phyloP scores from a whole-genome alignment of 2,797 vertebrate genomes.

The Tenualosa ilisha region DNA sequence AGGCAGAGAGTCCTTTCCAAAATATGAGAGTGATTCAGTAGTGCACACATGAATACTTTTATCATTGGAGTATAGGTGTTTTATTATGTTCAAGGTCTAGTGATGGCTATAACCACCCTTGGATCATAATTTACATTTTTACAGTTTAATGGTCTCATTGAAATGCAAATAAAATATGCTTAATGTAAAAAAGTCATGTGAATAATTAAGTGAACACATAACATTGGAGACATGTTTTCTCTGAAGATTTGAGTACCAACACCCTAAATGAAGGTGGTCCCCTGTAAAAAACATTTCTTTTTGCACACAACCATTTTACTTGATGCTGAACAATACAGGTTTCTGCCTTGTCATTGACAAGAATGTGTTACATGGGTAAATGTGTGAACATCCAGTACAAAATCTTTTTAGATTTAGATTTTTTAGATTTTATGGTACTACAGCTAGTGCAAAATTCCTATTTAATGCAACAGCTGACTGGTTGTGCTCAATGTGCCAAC shows the following conservation, averaged over 20 bases:
- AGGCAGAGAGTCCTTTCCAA: no score
- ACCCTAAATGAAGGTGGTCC: neutral
- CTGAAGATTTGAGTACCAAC: neutral
- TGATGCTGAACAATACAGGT: neutral
- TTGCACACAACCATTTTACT: neutral
- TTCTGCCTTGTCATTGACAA: neutral
- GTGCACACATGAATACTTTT: neutral
- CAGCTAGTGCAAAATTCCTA: neutral
- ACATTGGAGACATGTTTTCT: neutral
- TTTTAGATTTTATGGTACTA: no score
- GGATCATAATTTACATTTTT: neutral
- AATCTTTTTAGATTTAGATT: no score
- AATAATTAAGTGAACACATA: neutral
- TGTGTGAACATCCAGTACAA: neutral
- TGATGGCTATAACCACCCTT: neutral
- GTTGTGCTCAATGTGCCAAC: neutral
- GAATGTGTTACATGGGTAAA: neutral
- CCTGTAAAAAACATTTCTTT: neutral
- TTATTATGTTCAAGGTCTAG: neutral
- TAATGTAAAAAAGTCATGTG: neutral
- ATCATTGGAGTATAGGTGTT: neutral
- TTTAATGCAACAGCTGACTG: neutral
- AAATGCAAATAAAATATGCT: neutral
- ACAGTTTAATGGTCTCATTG: neutral
- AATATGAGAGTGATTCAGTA: neutral